Evolutionary conservation across 2,113 vertebrate genomes (phyloP), one percentile per base, ranked within the genome.

Genomic region (Phocoena phocoena): DNA sequence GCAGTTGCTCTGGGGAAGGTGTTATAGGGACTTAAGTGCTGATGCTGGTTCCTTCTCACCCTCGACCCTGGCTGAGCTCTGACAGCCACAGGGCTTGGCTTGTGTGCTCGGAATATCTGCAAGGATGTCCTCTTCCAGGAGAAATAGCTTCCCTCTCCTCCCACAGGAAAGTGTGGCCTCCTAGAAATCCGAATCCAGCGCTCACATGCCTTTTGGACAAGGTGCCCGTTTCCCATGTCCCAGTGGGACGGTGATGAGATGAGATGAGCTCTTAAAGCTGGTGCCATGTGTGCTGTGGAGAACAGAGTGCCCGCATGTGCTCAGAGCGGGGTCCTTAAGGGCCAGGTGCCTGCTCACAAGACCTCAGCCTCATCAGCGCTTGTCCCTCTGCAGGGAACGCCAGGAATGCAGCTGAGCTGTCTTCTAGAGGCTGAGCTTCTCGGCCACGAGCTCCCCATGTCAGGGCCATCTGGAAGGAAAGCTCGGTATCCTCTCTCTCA

Each of bases 281-380:
- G 20, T 47, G 5, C 6, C 10, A 7, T 21, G n/a, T 58, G 13
- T 8, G 1, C 2, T 8, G 1, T 28, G 15, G 20, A 62, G 70
- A 41, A 63, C 13, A 18, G 71, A 55, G 60, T 33, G 8, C 50
- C 41, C 58, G 14, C 7, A 20, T 13, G 63, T 50, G 31, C 55
- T 92, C 25, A 12, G 31, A 77, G n/a, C 8, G 13, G 47, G 62
- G 33, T 21, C 60, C 71, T 79, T 8, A 58, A 47, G 20, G 28
- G 25, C 44, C 53, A 47, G 53, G 8, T 20, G n/a, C 60, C 28
- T n/a, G 50, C 53, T 77, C 15, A 1, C 18, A 25, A 41, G 36
- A n/a, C 84, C 44, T 67, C 10, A 15, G 20, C 4, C 20, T 88
- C 20, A 3, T 55, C 26, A 20, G 31, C 44, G 25, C 21, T 21